A percentile compares a stretch with the other conserved stretches of the same genome.
These are phyloP conservation scores for Zaprionus lineosus DNA, from an alignment of 2,888 invertebrate genomes.

Conservation along the genomic window DNA sequence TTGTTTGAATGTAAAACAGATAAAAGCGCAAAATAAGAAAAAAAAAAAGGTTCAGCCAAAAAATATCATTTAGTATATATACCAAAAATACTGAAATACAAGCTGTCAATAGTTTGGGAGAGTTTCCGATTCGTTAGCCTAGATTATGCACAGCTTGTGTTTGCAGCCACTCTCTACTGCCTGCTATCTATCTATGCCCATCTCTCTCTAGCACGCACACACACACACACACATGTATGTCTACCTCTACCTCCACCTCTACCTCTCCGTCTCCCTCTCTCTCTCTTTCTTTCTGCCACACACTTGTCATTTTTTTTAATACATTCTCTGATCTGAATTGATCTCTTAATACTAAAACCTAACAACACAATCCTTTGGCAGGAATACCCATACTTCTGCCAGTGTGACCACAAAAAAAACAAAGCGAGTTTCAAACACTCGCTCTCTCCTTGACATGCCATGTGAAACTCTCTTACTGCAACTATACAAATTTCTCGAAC, in stretches of 20 bases:
- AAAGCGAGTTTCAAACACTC: no score
- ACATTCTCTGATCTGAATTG: no score
- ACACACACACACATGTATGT: no score
- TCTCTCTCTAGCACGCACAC: no score
- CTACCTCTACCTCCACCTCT: not conserved
- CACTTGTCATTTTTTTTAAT: no score
- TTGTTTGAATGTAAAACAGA: no score
- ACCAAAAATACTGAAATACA: not conserved
- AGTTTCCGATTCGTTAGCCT: not conserved
- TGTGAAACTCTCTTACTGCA: not conserved
- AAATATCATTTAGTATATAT: conserved; percentile 71
- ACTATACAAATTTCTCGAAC: conserved; percentile 83
- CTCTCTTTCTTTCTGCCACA: not conserved
- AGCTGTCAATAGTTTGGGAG: conserved; percentile 26
- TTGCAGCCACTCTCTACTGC: no score
- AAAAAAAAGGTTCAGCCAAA: conserved; percentile 79
- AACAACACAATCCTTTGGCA: conserved; percentile 8
- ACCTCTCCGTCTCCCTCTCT: not conserved
- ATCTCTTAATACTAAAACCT: not conserved
- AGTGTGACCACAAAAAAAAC: not conserved
- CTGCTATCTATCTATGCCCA: no score
- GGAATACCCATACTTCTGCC: not conserved
- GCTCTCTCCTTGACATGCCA: not conserved
- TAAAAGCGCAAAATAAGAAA: conserved; percentile 1
- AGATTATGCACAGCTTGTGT: conserved; percentile 17